phyloP scores from a whole-genome alignment of 92 coral and sea anemone genomes.

The Heliopora coerulea region DNA sequence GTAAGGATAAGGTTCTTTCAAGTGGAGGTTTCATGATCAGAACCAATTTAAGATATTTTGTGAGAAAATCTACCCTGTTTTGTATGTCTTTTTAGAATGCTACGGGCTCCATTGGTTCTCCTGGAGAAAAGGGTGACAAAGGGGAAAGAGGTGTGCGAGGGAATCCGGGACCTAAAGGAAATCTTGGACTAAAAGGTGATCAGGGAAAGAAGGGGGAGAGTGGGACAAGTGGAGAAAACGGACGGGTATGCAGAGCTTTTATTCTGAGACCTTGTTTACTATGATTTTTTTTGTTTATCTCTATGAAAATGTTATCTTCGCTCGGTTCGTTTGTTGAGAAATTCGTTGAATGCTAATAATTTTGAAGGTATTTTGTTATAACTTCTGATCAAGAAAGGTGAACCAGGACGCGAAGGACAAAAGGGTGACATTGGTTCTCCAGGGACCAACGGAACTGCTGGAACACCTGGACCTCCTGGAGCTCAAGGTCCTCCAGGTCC shows the following conservation, averaged over 20 bases:
- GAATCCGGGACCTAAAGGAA: neutral
- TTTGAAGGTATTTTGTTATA: too few relatives aligned
- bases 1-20: too few relatives aligned
- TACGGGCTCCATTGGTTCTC: neutral
- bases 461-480: conserved; percentile 42
- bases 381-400: neutral
- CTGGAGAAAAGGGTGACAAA: conserved; percentile 30
- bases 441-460: conserved; percentile 38
- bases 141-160: conserved; percentile 18
- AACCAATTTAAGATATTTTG: too few relatives aligned
- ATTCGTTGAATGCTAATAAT: too few relatives aligned
- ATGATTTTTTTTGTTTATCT: too few relatives aligned
- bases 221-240: neutral
- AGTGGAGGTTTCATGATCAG: too few relatives aligned
- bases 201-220: neutral
- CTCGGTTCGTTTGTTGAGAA: too few relatives aligned
- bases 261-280: too few relatives aligned
- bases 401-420: conserved; percentile 12
- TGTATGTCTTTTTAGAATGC: neutral
- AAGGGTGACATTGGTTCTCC: conserved; percentile 41
- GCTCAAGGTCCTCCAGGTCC: conserved; percentile 14
- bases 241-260: neutral
- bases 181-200: conserved; percentile 1
- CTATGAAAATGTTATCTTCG: too few relatives aligned
- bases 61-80: too few relatives aligned